Conservation (phyloP, 2,113 vertebrate species). For the Coptodon rendalli region DNA sequence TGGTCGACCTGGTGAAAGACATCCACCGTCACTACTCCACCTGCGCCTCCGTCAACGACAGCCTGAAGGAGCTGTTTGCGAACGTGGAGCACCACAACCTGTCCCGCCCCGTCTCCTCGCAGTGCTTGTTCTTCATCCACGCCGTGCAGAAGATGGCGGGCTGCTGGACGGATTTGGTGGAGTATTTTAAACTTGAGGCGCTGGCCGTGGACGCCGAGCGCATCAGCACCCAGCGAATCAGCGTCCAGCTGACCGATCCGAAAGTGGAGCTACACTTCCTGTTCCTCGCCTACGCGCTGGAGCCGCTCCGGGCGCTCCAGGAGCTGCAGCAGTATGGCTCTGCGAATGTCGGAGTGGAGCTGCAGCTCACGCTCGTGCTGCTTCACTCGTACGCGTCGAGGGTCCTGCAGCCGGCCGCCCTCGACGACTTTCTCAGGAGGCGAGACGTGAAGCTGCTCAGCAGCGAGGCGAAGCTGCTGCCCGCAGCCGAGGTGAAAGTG, state of each 20-base stretch:
- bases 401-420: neutral
- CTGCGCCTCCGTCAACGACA: neutral
- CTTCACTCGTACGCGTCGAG: conserved; percentile 20
- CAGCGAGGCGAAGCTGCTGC: conserved; percentile 2
- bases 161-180: conserved; percentile 46
- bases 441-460: neutral
- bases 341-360: neutral
- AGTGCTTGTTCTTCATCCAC: conserved; percentile 20
- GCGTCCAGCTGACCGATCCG: conserved; percentile 2
- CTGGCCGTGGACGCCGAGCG: rapidly evolving
- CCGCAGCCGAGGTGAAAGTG: neutral
- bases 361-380: conserved; percentile 32
- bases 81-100: neutral
- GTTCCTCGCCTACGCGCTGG: conserved; percentile 59
- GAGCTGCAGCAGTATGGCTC: neutral
- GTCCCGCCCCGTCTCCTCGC: neutral
- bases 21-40: conserved; percentile 43
- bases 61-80: conserved; percentile 42
- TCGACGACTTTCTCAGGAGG: neutral
- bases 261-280: conserved; percentile 37
- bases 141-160: conserved; percentile 39
- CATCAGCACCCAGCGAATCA: conserved; percentile 5
- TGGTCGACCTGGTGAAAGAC: conserved; percentile 43
- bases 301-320: conserved; percentile 54
- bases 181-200: conserved; percentile 35